Percentiles rank a stretch among this genome's conserved stretches.
These are phyloP conservation scores for Dermolepida albohirtum DNA, from an alignment of 2,888 invertebrate genomes.

Conservation along the genomic window DNA sequence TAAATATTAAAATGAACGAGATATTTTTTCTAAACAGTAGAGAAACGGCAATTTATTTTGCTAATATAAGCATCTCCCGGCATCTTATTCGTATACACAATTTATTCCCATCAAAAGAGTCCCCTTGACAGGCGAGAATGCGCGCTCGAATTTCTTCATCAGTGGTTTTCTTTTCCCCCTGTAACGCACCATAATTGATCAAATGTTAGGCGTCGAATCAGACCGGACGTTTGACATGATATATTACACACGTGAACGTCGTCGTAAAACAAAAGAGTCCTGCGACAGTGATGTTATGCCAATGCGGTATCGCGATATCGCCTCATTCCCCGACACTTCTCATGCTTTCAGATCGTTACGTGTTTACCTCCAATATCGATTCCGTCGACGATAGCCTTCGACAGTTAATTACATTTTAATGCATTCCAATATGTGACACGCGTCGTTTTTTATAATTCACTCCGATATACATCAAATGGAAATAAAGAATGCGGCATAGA, in stretches of 20 bases:
- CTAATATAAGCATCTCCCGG: no score
- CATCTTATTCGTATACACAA: no score
- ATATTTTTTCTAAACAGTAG: no score
- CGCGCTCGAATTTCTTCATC: slow-evolving; percentile 25
- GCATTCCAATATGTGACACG: not conserved
- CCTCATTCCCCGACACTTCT: slow-evolving; percentile 15
- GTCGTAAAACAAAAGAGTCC: slow-evolving; percentile 2
- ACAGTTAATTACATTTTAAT: slow-evolving; percentile 33
- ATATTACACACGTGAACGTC: slow-evolving; percentile 15
- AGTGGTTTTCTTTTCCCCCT: slow-evolving; percentile 7
- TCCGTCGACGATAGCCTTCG: slow-evolving; percentile 21
- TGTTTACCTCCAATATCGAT: slow-evolving; percentile 24
- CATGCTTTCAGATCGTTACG: not conserved
- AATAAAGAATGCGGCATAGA: no score
- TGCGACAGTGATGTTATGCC: not conserved
- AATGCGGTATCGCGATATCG: slow-evolving; percentile 1
- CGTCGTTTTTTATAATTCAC: not conserved
- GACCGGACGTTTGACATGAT: slow-evolving; percentile 15
- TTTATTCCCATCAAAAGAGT: no score
- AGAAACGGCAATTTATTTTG: no score
- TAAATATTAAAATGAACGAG: no score
- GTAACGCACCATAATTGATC: slow-evolving; percentile 14
- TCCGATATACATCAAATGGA: no score
- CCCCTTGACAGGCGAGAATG: slow-evolving; percentile 14
- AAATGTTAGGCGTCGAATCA: slow-evolving; percentile 17